Evolutionary conservation across 2,888 invertebrate species (phyloP).

Genomic region (Baronia brevicornis): DNA sequence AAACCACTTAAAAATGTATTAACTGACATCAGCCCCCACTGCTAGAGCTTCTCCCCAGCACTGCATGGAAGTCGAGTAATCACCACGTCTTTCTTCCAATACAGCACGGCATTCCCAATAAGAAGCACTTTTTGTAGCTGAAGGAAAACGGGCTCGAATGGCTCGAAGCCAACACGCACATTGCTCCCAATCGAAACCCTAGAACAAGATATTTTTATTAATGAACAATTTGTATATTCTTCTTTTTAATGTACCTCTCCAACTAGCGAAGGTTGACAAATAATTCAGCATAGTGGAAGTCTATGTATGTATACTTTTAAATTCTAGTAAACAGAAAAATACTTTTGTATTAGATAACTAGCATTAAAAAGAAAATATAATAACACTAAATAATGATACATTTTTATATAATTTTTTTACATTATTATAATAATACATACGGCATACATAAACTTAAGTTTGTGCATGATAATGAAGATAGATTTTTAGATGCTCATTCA

Average conservation of each 20-base stretch:
- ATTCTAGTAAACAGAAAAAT: no score
- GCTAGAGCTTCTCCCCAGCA: constrained; percentile 76
- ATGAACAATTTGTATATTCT: not conserved
- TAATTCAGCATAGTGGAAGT: not conserved
- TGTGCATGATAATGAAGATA: no score
- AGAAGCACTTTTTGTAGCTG: constrained; percentile 52
- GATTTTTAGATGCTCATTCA: no score
- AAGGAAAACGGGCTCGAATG: constrained; percentile 56
- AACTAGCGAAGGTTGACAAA: not conserved
- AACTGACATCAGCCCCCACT: constrained; percentile 71
- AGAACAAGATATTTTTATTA: not conserved
- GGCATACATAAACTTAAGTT: no score
- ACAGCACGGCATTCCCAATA: constrained; percentile 79
- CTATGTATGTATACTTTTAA: no score
- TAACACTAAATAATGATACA: no score
- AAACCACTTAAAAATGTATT: constrained; percentile 2
- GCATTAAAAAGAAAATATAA: no score
- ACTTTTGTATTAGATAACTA: no score
- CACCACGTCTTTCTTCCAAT: constrained; percentile 70
- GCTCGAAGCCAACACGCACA: constrained; percentile 73
- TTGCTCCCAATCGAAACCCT: constrained; percentile 74
- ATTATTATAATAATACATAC: no score
- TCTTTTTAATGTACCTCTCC: not conserved
- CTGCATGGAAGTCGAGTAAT: constrained; percentile 72
- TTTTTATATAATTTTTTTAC: no score